These are phyloP conservation scores for Myotis findleyi DNA, from an alignment of 2,797 vertebrate species.

Conservation along the genomic window DNA sequence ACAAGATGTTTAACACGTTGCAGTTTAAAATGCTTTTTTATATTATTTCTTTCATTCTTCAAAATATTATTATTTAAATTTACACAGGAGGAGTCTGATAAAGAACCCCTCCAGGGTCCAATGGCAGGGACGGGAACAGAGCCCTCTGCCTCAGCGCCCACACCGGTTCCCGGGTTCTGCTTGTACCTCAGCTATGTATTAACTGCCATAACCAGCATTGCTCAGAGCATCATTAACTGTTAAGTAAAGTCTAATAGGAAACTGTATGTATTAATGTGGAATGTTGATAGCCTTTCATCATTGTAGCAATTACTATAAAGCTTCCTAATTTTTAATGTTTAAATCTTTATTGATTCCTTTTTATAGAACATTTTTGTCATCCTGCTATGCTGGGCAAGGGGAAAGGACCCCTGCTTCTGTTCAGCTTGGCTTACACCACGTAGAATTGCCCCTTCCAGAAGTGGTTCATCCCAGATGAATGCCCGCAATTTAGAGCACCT, in stretches of 20 bases:
- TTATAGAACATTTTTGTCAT: constrained; percentile 10
- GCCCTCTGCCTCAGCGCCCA: neutral
- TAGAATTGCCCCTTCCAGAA: neutral
- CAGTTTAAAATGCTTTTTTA: constrained; percentile 2
- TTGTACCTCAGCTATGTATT: neutral
- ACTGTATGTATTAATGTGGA: constrained; percentile 33
- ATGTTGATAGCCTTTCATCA: constrained; percentile 5
- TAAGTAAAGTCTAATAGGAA: constrained; percentile 57
- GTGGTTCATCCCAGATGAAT: neutral
- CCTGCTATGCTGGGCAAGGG: neutral
- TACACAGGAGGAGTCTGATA: neutral
- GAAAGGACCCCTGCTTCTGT: neutral
- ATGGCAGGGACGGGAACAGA: neutral
- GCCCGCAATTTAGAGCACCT: neutral
- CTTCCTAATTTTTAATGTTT: constrained; percentile 1
- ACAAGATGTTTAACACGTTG: neutral
- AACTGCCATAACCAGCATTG: neutral
- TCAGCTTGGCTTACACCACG: neutral
- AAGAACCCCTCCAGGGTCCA: neutral
- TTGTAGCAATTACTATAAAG: constrained; percentile 45
- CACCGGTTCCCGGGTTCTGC: neutral
- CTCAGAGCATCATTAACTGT: constrained; percentile 12
- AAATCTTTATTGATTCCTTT: constrained; percentile 19
- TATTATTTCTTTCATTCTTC: constrained; percentile 21
- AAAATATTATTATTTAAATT: constrained; percentile 43